Evolutionary conservation across 2,888 invertebrate genomes (phyloP), one percentile per base, ranked within the genome.

Genomic region (Lasioglossum calceatum): DNA sequence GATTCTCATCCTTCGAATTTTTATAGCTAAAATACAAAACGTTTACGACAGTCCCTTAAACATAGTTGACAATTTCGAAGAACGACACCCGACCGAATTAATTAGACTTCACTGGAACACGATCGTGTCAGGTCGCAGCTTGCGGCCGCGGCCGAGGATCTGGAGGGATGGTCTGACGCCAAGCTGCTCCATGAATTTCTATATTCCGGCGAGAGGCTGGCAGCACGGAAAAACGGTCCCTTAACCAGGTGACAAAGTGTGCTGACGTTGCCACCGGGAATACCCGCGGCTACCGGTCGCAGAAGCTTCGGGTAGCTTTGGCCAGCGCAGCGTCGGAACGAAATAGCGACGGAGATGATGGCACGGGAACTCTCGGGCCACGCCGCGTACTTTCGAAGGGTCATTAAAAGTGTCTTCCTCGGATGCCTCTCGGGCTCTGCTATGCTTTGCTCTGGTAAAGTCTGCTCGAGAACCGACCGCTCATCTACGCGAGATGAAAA

Each of bases 221-320:
- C 85, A 81, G 79, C 64, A 64, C 42, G 78, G 90, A 91, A 91
- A 91, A 90, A 92, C 88, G 88, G 88, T 89, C 87, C 83, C 86
- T 89, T 90, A 92, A 91, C 90, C 89, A 87, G 85, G 90, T 91
- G 92, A 92, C 91, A 92, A 91, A 92, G 90, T 89, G 89, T 86
- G 86, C 87, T 90, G 92, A 90, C 91, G 91, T 89, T 90, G 91
- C 90, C 89, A 88, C 74, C 76, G 92, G 91, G 92, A 92, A 92
- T 90, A 88, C 83, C 84, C 70, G 82, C 78, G 82, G 86, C 83
- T 85, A 84, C 86, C 83, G 67, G 87, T 87, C 81, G 81, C 83
- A 77, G 61, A 23, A 23, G 54, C 54, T 54, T 23, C 54, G 73
- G 71, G 78, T 71, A 78, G 71, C 78, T 79, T 82, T 67, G 82